Percentiles rank a stretch among this genome's conserved stretches.
Conservation (phyloP, 2,888 invertebrate genomes). For the Allygus modestus region DNA sequence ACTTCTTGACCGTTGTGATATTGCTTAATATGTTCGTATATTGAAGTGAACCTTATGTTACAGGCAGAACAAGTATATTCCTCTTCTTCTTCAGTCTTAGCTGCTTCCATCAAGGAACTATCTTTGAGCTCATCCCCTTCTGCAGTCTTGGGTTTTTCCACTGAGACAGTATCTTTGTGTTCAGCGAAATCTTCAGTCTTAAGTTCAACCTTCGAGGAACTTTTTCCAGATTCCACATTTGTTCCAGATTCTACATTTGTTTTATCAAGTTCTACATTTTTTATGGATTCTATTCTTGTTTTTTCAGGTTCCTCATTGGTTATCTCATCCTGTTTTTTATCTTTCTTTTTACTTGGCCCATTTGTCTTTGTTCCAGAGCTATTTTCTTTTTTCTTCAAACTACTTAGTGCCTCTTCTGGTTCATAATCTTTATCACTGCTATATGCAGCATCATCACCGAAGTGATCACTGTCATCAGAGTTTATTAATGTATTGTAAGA, state of each 20-base stretch:
- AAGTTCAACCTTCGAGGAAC: background rate
- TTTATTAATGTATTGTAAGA: background rate
- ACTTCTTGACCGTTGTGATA: conserved; percentile 57
- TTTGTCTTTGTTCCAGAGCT: background rate
- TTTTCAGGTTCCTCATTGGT: background rate
- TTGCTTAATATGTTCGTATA: conserved; percentile 55
- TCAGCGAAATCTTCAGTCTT: background rate
- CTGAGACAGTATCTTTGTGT: background rate
- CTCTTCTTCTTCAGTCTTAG: conserved; percentile 29
- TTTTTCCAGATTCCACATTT: background rate
- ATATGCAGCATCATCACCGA: background rate
- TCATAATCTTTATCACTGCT: background rate
- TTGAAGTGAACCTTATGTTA: conserved; percentile 54
- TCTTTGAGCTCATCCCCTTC: background rate
- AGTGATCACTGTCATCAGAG: conserved; percentile 1
- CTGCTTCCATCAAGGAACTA: background rate
- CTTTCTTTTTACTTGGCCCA: background rate
- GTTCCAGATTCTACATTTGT: background rate
- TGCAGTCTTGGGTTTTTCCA: background rate
- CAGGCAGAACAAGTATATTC: conserved; percentile 58
- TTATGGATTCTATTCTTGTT: no score
- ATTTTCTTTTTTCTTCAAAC: background rate
- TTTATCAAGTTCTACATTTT: no score
- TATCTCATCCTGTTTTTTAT: background rate
- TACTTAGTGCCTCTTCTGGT: background rate